A percentile compares a stretch with the other conserved stretches of the same genome.
Conservation (phyloP, 2,797 vertebrate genomes). For the Pangasius djambal region DNA sequence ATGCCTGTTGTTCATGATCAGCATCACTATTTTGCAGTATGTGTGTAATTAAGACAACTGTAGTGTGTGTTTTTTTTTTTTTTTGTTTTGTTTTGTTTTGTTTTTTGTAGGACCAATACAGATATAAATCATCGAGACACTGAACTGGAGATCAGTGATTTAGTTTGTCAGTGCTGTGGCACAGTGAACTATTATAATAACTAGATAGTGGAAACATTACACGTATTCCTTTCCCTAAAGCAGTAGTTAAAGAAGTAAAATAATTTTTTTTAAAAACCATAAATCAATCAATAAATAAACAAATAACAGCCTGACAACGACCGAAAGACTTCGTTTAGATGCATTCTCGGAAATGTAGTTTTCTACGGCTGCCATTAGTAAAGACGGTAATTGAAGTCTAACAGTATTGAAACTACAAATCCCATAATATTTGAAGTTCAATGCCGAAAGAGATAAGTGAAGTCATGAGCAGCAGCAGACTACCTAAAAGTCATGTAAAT, state of each 20-base stretch:
- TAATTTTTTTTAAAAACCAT: too few species aligned
- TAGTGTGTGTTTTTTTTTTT: background rate
- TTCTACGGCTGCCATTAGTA: background rate
- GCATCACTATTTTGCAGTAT: too few species aligned
- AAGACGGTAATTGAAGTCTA: too few species aligned
- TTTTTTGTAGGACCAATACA: background rate
- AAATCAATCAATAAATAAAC: background rate
- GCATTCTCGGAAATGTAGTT: slow-evolving; percentile 40
- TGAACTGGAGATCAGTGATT: background rate
- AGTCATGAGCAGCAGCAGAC: slow-evolving; percentile 65
- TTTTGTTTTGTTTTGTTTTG: too few species aligned
- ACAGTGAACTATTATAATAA: background rate
- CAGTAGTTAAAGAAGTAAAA: background rate
- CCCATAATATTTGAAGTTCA: slow-evolving; percentile 58
- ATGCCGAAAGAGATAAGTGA: slow-evolving; percentile 55
- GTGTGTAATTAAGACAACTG: background rate
- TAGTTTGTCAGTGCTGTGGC: background rate
- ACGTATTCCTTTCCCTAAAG: background rate
- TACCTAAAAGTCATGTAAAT: slow-evolving; percentile 64
- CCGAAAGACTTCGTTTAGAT: background rate
- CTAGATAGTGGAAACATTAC: background rate
- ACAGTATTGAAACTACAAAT: slow-evolving; percentile 57
- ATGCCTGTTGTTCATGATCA: too few species aligned
- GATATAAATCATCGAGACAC: background rate
- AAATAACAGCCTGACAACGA: background rate